phyloP scores from a whole-genome alignment of 2,113 vertebrate genomes.

The Brachyhypopomus gauderio region DNA sequence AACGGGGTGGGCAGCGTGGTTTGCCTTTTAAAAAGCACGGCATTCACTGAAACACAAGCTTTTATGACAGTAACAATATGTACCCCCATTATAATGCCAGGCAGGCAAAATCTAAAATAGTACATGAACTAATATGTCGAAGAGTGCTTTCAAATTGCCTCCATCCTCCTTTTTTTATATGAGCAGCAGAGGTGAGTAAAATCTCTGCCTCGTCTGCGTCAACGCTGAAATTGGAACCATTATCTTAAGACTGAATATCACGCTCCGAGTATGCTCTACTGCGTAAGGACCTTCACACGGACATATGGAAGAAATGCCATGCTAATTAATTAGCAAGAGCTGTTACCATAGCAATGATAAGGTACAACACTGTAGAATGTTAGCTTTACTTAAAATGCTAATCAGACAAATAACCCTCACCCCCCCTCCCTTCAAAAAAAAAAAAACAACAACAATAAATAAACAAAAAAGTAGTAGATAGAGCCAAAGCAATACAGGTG shows the following conservation, averaged over 20 bases:
- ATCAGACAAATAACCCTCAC: not conserved
- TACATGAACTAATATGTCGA: constrained; percentile 17
- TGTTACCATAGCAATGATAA: constrained; percentile 43
- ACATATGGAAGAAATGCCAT: not conserved
- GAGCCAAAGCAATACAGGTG: constrained; percentile 9
- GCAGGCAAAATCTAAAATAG: constrained; percentile 37
- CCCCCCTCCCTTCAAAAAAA: not conserved
- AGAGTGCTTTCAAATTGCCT: constrained; percentile 36
- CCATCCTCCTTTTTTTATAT: constrained; percentile 9
- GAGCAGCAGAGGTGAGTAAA: constrained; percentile 32
- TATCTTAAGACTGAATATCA: constrained; percentile 21
- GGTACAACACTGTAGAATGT: constrained; percentile 27
- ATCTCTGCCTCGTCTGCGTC: constrained; percentile 17
- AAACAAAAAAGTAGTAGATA: constrained; percentile 27
- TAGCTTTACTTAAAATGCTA: constrained; percentile 30
- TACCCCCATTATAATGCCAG: constrained; percentile 27
- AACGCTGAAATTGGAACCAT: constrained; percentile 15
- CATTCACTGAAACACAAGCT: constrained; percentile 32
- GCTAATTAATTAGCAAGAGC: constrained; percentile 38
- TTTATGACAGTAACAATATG: constrained; percentile 34
- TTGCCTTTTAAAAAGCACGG: constrained; percentile 31
- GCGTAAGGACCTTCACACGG: constrained; percentile 2
- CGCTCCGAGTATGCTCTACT: constrained; percentile 26
- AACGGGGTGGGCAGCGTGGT: constrained; percentile 7
- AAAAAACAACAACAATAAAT: not conserved